A percentile compares a stretch with the other conserved stretches of the same genome.
phyloP scores from a whole-genome alignment of 1,140 invertebrate species.

The Leptoteleia sp. region DNA sequence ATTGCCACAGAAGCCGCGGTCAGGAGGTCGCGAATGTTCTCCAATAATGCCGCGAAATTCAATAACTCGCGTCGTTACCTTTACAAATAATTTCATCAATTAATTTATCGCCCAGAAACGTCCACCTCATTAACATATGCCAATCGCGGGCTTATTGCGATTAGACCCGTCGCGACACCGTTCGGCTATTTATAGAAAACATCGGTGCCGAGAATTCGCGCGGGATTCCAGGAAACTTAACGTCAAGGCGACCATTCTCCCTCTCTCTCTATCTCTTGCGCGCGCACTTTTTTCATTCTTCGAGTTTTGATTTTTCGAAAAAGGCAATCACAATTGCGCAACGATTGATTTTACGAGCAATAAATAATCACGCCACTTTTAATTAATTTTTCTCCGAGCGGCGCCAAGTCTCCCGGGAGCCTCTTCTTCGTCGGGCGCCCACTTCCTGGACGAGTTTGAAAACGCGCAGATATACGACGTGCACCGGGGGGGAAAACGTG shows the following conservation, averaged over 20 bases:
- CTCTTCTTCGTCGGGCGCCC: constrained; percentile 8
- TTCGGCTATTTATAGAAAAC: no score
- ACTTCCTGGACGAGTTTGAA: constrained; percentile 41
- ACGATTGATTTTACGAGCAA: constrained; percentile 26
- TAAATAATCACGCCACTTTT: constrained; percentile 25
- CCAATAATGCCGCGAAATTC: constrained; percentile 16
- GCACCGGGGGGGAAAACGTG: constrained; percentile 8
- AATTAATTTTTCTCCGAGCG: constrained; percentile 15
- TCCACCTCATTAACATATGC: background rate
- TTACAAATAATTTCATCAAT: constrained; percentile 21
- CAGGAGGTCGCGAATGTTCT: constrained; percentile 1
- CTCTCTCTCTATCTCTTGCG: no score
- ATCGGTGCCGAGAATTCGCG: no score
- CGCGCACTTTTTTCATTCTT: no score
- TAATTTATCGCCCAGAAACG: constrained; percentile 3
- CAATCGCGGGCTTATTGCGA: no score
- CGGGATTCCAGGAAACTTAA: no score
- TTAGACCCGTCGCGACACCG: no score
- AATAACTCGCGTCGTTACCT: constrained; percentile 9
- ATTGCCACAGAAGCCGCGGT: constrained; percentile 25
- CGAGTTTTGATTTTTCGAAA: background rate
- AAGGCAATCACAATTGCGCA: constrained; percentile 5
- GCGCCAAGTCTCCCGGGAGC: constrained; percentile 14
- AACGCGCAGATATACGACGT: constrained; percentile 41
- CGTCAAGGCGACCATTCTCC: no score